These are phyloP conservation scores for human DNA, from an alignment of 2,113 vertebrate genomes.

Conservation along the genomic window DNA sequence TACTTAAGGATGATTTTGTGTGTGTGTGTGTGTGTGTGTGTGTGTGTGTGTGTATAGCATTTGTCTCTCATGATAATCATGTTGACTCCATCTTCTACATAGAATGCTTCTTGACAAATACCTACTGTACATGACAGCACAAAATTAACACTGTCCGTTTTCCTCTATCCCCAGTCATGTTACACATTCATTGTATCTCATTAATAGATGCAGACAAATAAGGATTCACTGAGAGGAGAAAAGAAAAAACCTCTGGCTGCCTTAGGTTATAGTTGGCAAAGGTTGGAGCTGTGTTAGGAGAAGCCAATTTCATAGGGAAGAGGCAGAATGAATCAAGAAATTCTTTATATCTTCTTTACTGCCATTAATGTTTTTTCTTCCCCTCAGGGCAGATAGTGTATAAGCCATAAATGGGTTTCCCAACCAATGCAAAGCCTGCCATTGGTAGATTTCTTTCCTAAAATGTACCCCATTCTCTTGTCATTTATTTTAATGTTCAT, in stretches of 20 bases:
- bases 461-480: not conserved
- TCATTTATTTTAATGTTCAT: not conserved
- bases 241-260: not conserved
- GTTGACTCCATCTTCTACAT: not conserved
- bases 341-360: not conserved
- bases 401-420: not conserved
- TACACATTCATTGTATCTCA: not conserved
- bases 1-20: not conserved
- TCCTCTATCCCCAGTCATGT: not conserved
- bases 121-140: too few species aligned
- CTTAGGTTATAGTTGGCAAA: not conserved
- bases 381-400: not conserved
- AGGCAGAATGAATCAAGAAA: not conserved
- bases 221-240: not conserved
- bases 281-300: not conserved
- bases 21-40: too few species aligned
- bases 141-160: not conserved
- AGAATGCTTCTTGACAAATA: not conserved
- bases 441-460: not conserved
- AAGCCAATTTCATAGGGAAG: not conserved
- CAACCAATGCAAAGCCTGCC: not conserved
- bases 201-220: not conserved
- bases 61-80: not conserved
- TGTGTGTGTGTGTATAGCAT: not conserved
- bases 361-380: not conserved